These are phyloP conservation scores for Orussus abietinus DNA, from an alignment of 1,140 invertebrate genomes.

Conservation along the genomic window DNA sequence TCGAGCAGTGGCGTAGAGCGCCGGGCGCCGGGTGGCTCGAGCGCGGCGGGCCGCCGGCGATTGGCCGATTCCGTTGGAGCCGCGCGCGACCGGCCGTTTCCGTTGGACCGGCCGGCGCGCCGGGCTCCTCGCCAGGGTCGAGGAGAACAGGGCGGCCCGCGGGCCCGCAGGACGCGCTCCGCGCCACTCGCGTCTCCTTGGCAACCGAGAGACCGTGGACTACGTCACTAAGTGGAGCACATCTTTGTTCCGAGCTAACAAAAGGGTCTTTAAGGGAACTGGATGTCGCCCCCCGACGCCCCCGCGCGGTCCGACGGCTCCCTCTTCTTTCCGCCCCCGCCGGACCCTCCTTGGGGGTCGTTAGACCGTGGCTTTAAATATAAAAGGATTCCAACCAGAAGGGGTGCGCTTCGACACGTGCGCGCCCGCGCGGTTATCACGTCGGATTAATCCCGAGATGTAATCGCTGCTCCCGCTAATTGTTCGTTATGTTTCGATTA, in stretches of 20 bases:
- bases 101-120: no score
- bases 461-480: no score
- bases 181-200: slow-evolving; percentile 29
- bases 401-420: slow-evolving; percentile 27
- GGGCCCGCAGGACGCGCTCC: slow-evolving; percentile 7
- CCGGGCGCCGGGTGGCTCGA: slow-evolving; percentile 27
- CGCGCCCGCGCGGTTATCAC: slow-evolving; percentile 30
- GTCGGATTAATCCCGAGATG: no score
- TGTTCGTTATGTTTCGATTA: no score
- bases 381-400: no score
- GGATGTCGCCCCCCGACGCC: slow-evolving; percentile 12
- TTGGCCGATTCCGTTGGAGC: no score
- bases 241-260: slow-evolving; percentile 42
- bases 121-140: no score
- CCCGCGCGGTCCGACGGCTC: neutral
- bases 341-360: slow-evolving; percentile 25
- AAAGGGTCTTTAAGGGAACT: slow-evolving; percentile 25
- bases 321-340: slow-evolving; percentile 10
- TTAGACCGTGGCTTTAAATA: slow-evolving; percentile 32
- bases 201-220: slow-evolving; percentile 29
- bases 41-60: no score
- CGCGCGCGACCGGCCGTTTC: no score
- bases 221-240: slow-evolving; percentile 40
- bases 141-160: no score
- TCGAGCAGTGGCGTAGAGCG: slow-evolving; percentile 48